Base-by-base conservation (phyloP, 1,140 invertebrate genomes). In the Mycetomoellerius zeteki region DNA sequence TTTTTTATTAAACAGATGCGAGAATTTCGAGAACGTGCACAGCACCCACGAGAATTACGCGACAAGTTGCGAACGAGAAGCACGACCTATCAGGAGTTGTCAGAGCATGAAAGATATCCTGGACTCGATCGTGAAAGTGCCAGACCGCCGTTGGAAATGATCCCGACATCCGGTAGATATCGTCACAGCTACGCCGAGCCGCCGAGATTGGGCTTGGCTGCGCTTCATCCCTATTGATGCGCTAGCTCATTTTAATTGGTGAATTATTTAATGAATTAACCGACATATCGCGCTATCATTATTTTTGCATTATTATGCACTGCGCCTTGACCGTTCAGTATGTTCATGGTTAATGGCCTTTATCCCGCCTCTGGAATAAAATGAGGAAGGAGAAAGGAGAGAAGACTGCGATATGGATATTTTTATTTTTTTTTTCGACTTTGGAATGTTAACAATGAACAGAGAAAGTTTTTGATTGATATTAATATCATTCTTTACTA, bases 101-200 rank as follows among this genome's bases (percentile, higher is more conserved):
- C 96, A 5, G 96, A 96, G 16, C 94, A 95, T 82, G 96, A 96
- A 84, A 92, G 96, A 91, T 96, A 96, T 85, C 96, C 96, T 3
- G 96, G 96, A 4, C 90, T 96, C 43, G 96, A 96, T 90, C 94
- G 96, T 21, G 96, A 96, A 21, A 96, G 95, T 52, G 95, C 96
- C n/a, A 94, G 96, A 85, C 92, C 94, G 6, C 86, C 94, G 37
- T 87, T 95, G 75, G 94, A 95, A 89, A 95, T 95, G 24, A 91
- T 93, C 6, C 92, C 93, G 62, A 93, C 93, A 77, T 92, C 94
- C 0, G 92, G 94, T 47, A 94, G 96, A 92, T 96, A 96, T 85
- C 94, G 96, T 64, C 96, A 96, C 91, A 96, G 96, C 91, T 96
- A 96, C 73, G 96, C 96, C 2, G 96, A 96, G 77, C 95, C 95